A percentile compares a stretch with the other conserved stretches of the same genome.
Conservation (phyloP, 2,113 vertebrate genomes). For the Anhinga rufa region DNA sequence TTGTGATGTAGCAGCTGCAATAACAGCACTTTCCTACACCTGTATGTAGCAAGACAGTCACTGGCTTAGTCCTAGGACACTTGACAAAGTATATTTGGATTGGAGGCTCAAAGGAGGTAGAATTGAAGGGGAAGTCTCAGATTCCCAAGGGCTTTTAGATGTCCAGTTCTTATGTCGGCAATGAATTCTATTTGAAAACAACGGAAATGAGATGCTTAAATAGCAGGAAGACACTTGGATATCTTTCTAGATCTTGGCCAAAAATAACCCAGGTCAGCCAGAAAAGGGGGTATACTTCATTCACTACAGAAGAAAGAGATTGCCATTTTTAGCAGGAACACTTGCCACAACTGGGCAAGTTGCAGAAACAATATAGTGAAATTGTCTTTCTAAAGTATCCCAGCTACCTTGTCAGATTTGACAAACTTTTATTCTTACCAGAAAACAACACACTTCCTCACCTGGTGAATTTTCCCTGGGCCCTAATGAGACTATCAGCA, state of each 20-base stretch:
- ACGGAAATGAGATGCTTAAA: not conserved
- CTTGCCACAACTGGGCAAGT: not conserved
- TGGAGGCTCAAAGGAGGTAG: not conserved
- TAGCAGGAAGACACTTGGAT: not conserved
- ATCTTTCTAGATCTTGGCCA: not conserved
- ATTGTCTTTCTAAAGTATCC: not conserved
- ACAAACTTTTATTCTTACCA: not conserved
- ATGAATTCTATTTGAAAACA: not conserved
- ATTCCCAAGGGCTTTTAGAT: not conserved
- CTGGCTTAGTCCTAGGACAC: not conserved
- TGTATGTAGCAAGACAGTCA: not conserved
- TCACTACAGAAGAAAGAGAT: not conserved
- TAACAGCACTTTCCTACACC: not conserved
- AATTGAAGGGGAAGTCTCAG: not conserved
- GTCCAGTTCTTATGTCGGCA: not conserved
- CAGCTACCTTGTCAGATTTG: not conserved
- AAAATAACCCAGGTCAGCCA: not conserved
- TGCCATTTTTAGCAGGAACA: not conserved
- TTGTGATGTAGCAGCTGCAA: not conserved
- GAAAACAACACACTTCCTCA: conserved; percentile 34
- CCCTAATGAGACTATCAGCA: conserved; percentile 20
- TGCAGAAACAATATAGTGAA: not conserved
- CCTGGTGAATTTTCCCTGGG: not conserved
- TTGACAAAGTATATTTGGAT: not conserved
- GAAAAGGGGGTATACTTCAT: not conserved